Evolutionary conservation across 2,888 invertebrate genomes (phyloP).

Genomic region (Panopea generosa): DNA sequence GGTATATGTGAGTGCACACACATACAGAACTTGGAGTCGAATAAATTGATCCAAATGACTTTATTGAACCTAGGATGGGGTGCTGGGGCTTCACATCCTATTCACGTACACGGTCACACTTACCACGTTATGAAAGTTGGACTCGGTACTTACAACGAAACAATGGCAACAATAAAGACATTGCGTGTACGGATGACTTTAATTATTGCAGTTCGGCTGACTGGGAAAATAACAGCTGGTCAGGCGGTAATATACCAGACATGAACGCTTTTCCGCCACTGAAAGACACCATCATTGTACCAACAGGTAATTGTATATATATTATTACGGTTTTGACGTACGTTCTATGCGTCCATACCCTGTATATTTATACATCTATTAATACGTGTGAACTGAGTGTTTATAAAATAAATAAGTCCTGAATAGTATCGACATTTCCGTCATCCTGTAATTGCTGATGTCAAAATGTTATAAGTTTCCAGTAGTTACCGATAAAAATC

Average conservation of each 20-base stretch:
- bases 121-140: conserved; percentile 72
- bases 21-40: conserved; percentile 16
- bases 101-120: conserved; percentile 76
- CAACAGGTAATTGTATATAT: conserved; percentile 38
- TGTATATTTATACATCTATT: no score
- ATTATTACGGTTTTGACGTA: no score
- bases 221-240: conserved; percentile 41
- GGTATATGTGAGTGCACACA: conserved; percentile 66
- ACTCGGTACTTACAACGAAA: conserved; percentile 5
- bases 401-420: no score
- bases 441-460: no score
- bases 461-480: no score
- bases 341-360: no score
- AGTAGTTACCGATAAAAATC: no score
- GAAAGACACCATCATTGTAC: conserved; percentile 70
- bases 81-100: conserved; percentile 68
- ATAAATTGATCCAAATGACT: conserved; percentile 63
- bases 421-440: no score
- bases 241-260: conserved; percentile 35
- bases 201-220: conserved; percentile 38
- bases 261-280: conserved; percentile 57
- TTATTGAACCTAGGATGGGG: conserved; percentile 66
- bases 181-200: conserved; percentile 23
- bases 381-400: no score
- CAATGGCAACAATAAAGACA: conserved; percentile 10